These are phyloP conservation scores for Cynopterus brachyotis DNA, from an alignment of 2,113 vertebrate species.

Conservation along the genomic window DNA sequence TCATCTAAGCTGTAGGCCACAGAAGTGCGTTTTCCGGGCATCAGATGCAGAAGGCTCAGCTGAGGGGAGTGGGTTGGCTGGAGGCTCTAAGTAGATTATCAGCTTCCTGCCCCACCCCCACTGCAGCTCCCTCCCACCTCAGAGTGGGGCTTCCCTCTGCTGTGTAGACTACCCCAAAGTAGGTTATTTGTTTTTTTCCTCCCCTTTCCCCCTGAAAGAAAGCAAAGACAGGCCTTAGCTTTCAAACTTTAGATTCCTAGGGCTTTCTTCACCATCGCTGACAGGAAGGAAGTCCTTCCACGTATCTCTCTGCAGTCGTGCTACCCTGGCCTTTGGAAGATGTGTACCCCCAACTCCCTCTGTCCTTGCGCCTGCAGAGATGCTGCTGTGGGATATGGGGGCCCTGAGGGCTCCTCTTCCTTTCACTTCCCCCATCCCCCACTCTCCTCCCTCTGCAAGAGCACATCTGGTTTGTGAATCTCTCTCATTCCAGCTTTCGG, in stretches of 20 bases:
- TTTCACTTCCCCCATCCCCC: conserved; percentile 64
- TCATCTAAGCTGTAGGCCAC: not conserved
- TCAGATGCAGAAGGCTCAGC: not conserved
- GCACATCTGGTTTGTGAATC: conserved; percentile 87
- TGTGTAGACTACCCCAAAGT: conserved; percentile 55
- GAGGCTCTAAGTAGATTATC: conserved; percentile 42
- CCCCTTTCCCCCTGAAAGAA: conserved; percentile 49
- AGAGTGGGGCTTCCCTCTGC: conserved; percentile 44
- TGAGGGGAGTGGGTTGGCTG: not conserved
- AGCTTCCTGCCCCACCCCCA: not conserved
- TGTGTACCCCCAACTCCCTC: not conserved
- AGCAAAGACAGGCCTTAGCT: conserved; percentile 70
- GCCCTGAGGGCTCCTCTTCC: not conserved
- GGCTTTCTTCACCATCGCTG: conserved; percentile 18
- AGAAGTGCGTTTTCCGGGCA: not conserved
- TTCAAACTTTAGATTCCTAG: conserved; percentile 43
- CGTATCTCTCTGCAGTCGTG: not conserved
- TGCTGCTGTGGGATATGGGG: not conserved
- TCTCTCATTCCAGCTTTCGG: conserved; percentile 80
- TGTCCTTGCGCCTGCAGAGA: not conserved
- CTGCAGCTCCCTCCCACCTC: not conserved
- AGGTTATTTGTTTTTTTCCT: conserved; percentile 63
- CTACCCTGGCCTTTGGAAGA: not conserved
- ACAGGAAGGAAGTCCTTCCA: conserved; percentile 21
- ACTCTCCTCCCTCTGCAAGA: not conserved